phyloP scores from a whole-genome alignment of 2,797 vertebrate species.

The Notamacropus eugenii region DNA sequence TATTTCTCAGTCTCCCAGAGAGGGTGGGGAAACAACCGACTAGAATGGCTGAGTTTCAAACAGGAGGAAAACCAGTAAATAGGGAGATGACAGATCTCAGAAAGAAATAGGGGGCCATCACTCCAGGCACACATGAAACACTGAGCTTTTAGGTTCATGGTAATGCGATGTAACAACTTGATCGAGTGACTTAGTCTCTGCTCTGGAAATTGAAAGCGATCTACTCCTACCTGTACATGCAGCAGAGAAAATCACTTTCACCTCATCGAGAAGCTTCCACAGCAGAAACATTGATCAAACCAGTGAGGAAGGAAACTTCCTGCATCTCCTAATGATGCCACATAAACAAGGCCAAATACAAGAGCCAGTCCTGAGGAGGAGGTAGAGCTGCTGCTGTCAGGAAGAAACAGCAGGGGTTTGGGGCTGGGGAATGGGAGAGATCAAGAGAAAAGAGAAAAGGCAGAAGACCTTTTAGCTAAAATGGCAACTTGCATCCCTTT shows the following conservation, averaged over 20 bases:
- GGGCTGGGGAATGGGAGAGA: background rate
- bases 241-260: constrained; percentile 82
- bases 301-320: constrained; percentile 76
- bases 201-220: constrained; percentile 82
- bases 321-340: constrained; percentile 49
- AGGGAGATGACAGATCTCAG: constrained; percentile 47
- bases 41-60: background rate
- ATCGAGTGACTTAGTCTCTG: constrained; percentile 69
- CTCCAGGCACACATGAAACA: background rate
- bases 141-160: constrained; percentile 14
- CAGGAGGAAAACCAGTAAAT: background rate
- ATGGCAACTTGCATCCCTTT: fast-evolving
- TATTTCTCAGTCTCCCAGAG: background rate
- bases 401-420: background rate
- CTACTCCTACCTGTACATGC: constrained; percentile 73
- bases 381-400: background rate
- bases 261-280: constrained; percentile 80
- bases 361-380: background rate
- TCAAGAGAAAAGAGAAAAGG: background rate
- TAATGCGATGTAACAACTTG: constrained; percentile 74
- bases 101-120: background rate
- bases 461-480: background rate
- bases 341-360: constrained; percentile 48
- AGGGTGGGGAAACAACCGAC: background rate
- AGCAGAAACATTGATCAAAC: constrained; percentile 82